Base-by-base conservation (phyloP, 1,140 invertebrate species). In the Patella vulgata region DNA sequence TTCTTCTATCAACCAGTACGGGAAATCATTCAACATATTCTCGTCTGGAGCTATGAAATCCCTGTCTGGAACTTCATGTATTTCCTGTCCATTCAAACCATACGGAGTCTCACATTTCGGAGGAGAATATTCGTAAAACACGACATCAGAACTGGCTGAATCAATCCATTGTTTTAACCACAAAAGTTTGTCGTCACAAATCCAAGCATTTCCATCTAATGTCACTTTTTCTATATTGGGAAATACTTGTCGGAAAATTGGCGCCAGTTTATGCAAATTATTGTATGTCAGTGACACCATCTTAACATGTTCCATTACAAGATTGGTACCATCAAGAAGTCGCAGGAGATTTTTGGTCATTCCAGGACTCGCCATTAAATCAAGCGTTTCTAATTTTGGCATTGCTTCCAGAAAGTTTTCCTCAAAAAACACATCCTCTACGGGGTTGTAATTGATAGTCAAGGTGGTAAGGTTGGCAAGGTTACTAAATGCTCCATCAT, bases 341-440 rank as follows among this genome's bases (percentile, higher is more conserved):
- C 87, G 86, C 44, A 93, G 75, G 25, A 93, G 84, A 74, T 89
- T 89, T 43, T 87, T 84, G 1, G 90, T 89, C 33, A 94, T 82
- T 9, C 86, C 86, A 0, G 91, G 88, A 75, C 92, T 94, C 59
- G 87, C 87, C 61, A 91, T 89, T 42, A 94, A 81, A 77, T 93
- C 89, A 28, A 95, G 85, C 58, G 85, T 87, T 71, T 90, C 86
- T 28, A 95, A 85, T 74, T 88, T 66, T 17, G 69, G 63, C 63
- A 79, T 76, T 43, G 66, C 59, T 27, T 53, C 14, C 1, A 82
- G 56, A 42, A 81, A 73, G 44, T 88, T 78, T 12, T 89, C 87
- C 46, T 82, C 58, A 19, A 78, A 44, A 39, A 71, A 52, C 19
- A 63, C 42, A 21, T 62, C 43, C 23, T 62, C 59, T 0, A 17